Base-by-base conservation (phyloP, 1,140 invertebrate genomes). In the Drosophila tsacasi region DNA sequence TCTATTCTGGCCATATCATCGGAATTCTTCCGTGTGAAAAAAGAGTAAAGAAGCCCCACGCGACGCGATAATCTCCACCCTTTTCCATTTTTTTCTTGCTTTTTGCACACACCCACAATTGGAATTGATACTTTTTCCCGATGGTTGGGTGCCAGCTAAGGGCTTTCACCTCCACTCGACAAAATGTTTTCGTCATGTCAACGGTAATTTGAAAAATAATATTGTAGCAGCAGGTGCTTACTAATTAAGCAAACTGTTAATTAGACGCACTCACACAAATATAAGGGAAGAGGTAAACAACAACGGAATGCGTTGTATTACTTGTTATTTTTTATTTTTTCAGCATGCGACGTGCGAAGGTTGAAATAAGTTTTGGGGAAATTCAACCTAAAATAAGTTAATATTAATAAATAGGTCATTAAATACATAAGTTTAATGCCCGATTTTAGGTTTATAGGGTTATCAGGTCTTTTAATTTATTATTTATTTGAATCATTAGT, bases 101-200 rank as follows among this genome's bases (percentile, higher is more conserved):
- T 37, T 62, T 47, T 57, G 71, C 44, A 64, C 64, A 66, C 61
- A 85, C 61, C 65, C 76, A 74, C 73, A 87, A 75, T 68, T 81
- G 84, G 80, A 79, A 89, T 89, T 89, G 81, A 90, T 79, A 81
- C 80, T 72, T 55, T 37, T 57, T 57, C 19, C 19, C 35, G 21
- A 39, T 57, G 35, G 21, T 7, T 39, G 37, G 54, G 19, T 6
- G 52, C 27, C 40, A 47, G 52, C 49, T 21, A 74, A 79, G 84
- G 85, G 85, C 85, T 89, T 89, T 89, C 85, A 90, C 85, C 85
- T 90, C 69, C 54, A 61, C 78, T 80, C 64, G 46, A 57, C 72
- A 81, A 68, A 67, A 80, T 67, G 42, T 74, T 65, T 79, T 78
- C 44, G 61, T 63, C 61, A 79, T 65, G 66, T 59, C 66, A 67